Conservation (phyloP, 2,797 vertebrate genomes). For the Sebastes kiyomatsui region DNA sequence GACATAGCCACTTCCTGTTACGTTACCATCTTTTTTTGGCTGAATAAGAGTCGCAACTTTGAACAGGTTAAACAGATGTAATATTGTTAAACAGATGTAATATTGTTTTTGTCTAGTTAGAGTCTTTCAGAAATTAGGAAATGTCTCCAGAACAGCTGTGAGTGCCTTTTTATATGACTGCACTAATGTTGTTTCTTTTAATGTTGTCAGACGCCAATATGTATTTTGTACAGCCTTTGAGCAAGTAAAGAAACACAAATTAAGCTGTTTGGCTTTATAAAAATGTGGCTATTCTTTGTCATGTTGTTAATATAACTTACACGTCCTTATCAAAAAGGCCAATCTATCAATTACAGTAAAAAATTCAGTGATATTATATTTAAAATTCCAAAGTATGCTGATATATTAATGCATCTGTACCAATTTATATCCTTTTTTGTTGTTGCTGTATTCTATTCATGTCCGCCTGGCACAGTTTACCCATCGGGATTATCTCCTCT, state of each 20-base stretch:
- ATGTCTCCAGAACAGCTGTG: background rate
- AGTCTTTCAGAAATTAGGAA: background rate
- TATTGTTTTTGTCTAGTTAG: background rate
- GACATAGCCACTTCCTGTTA: background rate
- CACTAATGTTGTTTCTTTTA: background rate
- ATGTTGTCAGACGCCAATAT: background rate
- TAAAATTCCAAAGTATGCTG: background rate
- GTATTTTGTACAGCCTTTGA: background rate
- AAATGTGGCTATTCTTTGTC: background rate
- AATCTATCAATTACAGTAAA: background rate
- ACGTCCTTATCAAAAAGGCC: background rate
- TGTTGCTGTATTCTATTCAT: background rate
- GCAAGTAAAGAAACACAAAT: background rate
- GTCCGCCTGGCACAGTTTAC: background rate
- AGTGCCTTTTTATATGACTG: background rate
- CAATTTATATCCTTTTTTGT: background rate
- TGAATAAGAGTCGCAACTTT: background rate
- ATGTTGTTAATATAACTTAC: background rate
- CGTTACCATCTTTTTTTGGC: background rate
- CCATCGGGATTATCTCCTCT: background rate
- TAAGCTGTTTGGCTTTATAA: background rate
- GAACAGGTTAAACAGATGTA: background rate
- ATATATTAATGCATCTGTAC: background rate
- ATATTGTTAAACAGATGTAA: background rate
- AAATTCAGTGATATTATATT: background rate